Base-by-base conservation (phyloP, 2,888 invertebrate genomes). In the Deroplatys truncata region DNA sequence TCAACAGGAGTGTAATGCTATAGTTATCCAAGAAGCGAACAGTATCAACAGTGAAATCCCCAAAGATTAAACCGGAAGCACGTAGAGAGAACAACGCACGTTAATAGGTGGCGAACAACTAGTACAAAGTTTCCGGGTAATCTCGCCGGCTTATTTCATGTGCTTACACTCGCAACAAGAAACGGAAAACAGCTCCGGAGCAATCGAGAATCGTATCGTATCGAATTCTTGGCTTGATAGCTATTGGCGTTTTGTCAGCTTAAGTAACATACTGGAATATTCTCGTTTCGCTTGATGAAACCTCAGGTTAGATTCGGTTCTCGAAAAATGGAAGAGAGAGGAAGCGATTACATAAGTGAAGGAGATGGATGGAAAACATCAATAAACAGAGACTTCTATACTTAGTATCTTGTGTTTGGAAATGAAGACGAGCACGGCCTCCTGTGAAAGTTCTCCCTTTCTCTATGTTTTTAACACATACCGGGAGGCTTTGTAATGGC, bases 361-460 rank as follows among this genome's bases (percentile, higher is more conserved):
- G 86, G 28, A 86, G 72, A 82, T 29, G 31, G 86, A 82, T 8
- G 28, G 28, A 29, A 20, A 86, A 72, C 86, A 29, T 86, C 86
- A 86, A 86, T 86, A 86, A 86, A 86, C 86, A 86, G 29, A 82
- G 16, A 56, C 28, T 86, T 86, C 86, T 86, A 86, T 86, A 82
- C 72, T 72, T 86, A 72, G 86, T 72, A 72, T 25, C 56, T 72
- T 20, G 56, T 72, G 56, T 72, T 72, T 72, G 56, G 56, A 72
- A 72, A 72, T 72, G 56, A 72, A 72, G 56, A 72, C 56, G 56
- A 72, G 56, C 56, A 16, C 56, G 56, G 56, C 56, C 56, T 72
- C 56, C 56, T 72, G 56, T 72, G 56, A 7, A 72, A 72, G 20
- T 72, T 72, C 56, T 72, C 25, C 25, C 56, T 72, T 16, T 72